Base-by-base conservation (phyloP, 2,888 invertebrate species). In the Anoplius nigerrimus region DNA sequence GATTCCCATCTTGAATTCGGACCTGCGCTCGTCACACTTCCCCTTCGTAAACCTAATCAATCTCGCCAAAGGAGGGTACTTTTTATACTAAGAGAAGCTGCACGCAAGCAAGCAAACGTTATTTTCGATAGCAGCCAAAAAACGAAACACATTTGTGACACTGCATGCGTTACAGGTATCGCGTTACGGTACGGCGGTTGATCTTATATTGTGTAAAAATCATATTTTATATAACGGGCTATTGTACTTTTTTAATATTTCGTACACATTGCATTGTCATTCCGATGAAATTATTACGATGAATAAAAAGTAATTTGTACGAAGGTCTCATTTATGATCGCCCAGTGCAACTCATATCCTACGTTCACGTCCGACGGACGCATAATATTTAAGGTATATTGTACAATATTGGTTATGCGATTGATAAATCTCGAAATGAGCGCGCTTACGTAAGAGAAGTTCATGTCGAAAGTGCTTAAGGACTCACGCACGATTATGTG, bases 181-280 rank as follows among this genome's bases (percentile, higher is more conserved):
- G 73, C 72, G 78, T n/a, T 75, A 79, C 34, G 80, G 76, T 79
- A 79, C 79, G 76, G 74, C 77, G 81, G 74, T 79, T 71, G 62
- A 79, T 68, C 66, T 79, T 83, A 83, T 83, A 87, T 86, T 85
- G 80, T 87, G 84, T 86, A 87, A 86, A 86, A 85, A 84, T 85
- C 82, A 87, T 88, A 87, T 88, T 88, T 87, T 88, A 85, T 88
- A 88, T 86, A 87, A 87, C 86, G 84, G 88, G 88, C 86, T 88
- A 86, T 84, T 87, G 86, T 88, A 88, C 87, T 88, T 88, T 88
- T 87, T 86, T 87, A 87, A 86, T 80, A 85, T 86, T 85, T 84
- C 84, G 82, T 84, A 85, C 79, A 80, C 80, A 82, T 82, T 82
- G 83, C 83, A 84, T 84, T 87, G 85, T 86, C 85, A 86, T 84